phyloP scores from a whole-genome alignment of 1,140 invertebrate species.

The Lanistes nyassanus region DNA sequence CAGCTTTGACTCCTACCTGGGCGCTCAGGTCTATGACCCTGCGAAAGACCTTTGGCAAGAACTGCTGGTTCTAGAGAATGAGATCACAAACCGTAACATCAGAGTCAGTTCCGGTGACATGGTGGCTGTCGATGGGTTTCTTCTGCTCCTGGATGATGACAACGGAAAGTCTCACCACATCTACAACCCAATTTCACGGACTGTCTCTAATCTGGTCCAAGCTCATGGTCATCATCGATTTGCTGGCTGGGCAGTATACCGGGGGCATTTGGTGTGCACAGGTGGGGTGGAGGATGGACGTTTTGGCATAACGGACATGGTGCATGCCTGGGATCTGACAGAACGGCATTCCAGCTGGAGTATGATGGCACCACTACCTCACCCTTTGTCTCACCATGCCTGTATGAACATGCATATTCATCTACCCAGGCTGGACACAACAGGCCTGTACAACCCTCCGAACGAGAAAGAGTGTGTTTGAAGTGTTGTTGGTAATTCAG shows the following conservation, averaged over 20 bases:
- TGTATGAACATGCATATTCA: slow-evolving; percentile 21
- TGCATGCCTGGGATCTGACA: slow-evolving; percentile 28
- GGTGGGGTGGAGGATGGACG: slow-evolving; percentile 23
- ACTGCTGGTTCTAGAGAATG: background rate
- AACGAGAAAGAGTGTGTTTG: too few species aligned
- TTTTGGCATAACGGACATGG: slow-evolving; percentile 24
- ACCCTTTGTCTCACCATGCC: slow-evolving; percentile 21
- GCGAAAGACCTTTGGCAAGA: slow-evolving; percentile 24
- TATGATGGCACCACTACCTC: slow-evolving; percentile 27
- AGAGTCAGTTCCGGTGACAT: slow-evolving; percentile 12
- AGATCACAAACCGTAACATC: slow-evolving; percentile 12
- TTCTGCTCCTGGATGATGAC: slow-evolving; percentile 21
- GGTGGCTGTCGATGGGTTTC: slow-evolving; percentile 18
- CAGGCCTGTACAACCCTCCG: too few species aligned
- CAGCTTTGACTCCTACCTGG: slow-evolving; percentile 11
- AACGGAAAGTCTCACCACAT: slow-evolving; percentile 12
- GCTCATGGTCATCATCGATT: slow-evolving; percentile 29
- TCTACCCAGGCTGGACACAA: background rate
- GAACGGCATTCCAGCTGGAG: slow-evolving; percentile 2
- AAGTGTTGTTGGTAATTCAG: too few species aligned
- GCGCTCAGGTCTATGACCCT: slow-evolving; percentile 24
- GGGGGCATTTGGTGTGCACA: slow-evolving; percentile 20
- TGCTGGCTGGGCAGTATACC: slow-evolving; percentile 21
- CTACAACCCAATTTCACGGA: slow-evolving; percentile 28
- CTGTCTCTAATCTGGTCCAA: slow-evolving; percentile 4